Conservation (phyloP, 2,888 invertebrate species). For the Ophion obscuratus region DNA sequence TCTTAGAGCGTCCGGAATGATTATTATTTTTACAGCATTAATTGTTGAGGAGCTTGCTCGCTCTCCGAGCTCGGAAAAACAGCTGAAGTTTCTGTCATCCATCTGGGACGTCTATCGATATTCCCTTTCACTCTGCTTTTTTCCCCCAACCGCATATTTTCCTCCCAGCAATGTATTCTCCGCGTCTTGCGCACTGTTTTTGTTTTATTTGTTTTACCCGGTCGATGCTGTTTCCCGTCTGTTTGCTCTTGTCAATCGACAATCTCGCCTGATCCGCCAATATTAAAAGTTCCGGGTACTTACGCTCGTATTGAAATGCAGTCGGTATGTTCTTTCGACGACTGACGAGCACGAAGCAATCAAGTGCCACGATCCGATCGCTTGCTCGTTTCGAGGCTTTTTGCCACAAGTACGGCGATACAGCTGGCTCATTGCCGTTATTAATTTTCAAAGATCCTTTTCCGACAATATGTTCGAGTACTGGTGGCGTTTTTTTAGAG, state of each 20-base stretch:
- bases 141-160: slow-evolving; percentile 27
- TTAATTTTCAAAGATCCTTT: not conserved
- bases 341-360: slow-evolving; percentile 14
- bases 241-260: slow-evolving; percentile 55
- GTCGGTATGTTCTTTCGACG: not conserved
- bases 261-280: slow-evolving; percentile 55
- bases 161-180: slow-evolving; percentile 48
- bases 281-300: slow-evolving; percentile 59
- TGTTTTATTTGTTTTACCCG: slow-evolving; percentile 22
- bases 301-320: slow-evolving; percentile 19
- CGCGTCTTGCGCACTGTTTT: slow-evolving; percentile 59
- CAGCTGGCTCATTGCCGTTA: slow-evolving; percentile 13
- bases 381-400: slow-evolving; percentile 36
- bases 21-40: too few species aligned
- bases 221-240: slow-evolving; percentile 40
- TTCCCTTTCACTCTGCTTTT: slow-evolving; percentile 11
- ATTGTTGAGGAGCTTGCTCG: too few species aligned
- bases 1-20: too few species aligned
- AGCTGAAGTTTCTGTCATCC: not conserved
- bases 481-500: not conserved
- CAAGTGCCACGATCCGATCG: slow-evolving; percentile 18
- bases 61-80: too few species aligned
- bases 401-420: slow-evolving; percentile 7
- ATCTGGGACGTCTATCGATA: not conserved
- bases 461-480: too few species aligned